These are phyloP conservation scores for Cactoblastis cactorum DNA, from an alignment of 2,888 invertebrate species.

Conservation along the genomic window DNA sequence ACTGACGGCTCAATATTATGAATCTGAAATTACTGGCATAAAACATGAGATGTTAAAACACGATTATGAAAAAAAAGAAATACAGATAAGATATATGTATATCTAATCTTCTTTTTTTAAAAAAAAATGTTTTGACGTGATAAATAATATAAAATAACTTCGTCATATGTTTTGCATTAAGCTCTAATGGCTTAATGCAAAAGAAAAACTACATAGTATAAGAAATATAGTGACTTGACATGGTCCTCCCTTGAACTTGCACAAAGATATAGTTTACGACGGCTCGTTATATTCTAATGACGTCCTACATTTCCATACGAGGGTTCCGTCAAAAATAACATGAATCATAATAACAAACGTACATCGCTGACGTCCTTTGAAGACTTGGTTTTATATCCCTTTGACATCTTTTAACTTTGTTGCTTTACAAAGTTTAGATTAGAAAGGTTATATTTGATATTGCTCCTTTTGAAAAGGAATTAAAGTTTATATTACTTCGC, in stretches of 20 bases:
- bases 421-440: constrained; percentile 12
- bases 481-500: background rate
- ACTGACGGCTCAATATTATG: too few species aligned
- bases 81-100: too few species aligned
- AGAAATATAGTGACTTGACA: background rate
- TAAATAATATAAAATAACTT: too few species aligned
- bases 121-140: too few species aligned
- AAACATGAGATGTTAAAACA: too few species aligned
- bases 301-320: constrained; percentile 2
- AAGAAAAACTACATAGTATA: background rate
- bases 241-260: background rate
- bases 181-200: too few species aligned
- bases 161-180: too few species aligned
- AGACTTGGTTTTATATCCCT: constrained; percentile 40
- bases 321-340: constrained; percentile 12
- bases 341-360: constrained; percentile 37
- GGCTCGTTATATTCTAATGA: constrained; percentile 6
- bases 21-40: too few species aligned
- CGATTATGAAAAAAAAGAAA: too few species aligned
- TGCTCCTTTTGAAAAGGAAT: constrained; percentile 17
- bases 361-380: constrained; percentile 38
- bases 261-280: background rate
- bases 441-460: constrained; percentile 8
- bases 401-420: constrained; percentile 42
- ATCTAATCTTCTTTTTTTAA: too few species aligned